Evolutionary conservation across 2,797 vertebrate genomes (phyloP).

Genomic region (Rhinophrynus dorsalis): DNA sequence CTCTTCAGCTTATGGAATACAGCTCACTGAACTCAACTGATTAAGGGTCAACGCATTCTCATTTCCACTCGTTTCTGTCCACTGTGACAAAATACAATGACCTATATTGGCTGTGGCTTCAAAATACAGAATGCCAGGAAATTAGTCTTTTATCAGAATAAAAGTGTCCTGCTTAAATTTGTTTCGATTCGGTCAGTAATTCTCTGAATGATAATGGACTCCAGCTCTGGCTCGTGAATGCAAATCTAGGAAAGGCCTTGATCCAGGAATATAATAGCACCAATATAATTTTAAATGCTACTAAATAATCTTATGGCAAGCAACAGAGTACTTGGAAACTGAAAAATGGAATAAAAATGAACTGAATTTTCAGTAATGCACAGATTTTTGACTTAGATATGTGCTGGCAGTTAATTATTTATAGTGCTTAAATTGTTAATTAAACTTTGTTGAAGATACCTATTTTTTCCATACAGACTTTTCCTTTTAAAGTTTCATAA

Average conservation of each 20-base stretch:
- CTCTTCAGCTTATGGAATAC: no score
- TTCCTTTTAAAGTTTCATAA: conserved; percentile 8
- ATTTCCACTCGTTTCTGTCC: neutral
- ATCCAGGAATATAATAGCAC: conserved; percentile 53
- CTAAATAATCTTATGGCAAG: conserved; percentile 61
- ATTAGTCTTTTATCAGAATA: neutral
- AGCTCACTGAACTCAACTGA: conserved; percentile 18
- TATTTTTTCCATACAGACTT: neutral
- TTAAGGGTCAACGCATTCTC: neutral
- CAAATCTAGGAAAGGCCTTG: conserved; percentile 50
- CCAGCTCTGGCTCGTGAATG: conserved; percentile 50
- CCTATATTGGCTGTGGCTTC: conserved; percentile 37
- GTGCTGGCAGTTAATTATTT: conserved; percentile 59
- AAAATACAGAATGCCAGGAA: conserved; percentile 20
- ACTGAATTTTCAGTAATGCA: conserved; percentile 56
- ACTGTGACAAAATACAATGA: conserved; percentile 46
- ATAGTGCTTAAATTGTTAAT: conserved; percentile 56
- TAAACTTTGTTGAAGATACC: conserved; percentile 56
- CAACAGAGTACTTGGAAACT: conserved; percentile 57
- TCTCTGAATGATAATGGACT: conserved; percentile 51
- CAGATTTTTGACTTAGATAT: conserved; percentile 56
- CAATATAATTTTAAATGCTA: conserved; percentile 61
- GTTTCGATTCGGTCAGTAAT: conserved; percentile 37
- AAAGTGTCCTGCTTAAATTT: conserved; percentile 38
- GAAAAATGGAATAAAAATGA: conserved; percentile 62